Evolutionary conservation across 2,888 invertebrate species (phyloP), one percentile per base, ranked within the genome.

Genomic region (Lomographa bimaculata): DNA sequence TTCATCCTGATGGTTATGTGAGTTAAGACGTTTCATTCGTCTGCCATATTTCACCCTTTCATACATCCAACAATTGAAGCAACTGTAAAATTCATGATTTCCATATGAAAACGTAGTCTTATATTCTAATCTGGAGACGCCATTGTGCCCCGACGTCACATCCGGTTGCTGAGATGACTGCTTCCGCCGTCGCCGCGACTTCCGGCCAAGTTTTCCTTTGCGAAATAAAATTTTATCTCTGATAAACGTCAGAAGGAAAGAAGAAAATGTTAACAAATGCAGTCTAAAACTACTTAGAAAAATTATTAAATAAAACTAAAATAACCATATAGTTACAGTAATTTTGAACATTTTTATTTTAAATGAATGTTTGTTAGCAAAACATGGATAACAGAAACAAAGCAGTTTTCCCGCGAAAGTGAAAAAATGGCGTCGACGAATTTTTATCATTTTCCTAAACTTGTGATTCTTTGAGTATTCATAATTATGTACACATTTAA

Each of bases 91-190:
- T 40, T 46, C 36, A 44, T 48, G 42, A 57, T 57, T 57, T 55
- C 46, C 51, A 57, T 57, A 50, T 46, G 50, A 56, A 56, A 57
- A 50, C 46, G 45, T 21, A 19, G 30, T 47, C 43, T n/a, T n/a
- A n/a, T n/a, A n/a, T n/a, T n/a, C n/a, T 54, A 50, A 53, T 46
- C 50, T 48, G 37, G 45, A 50, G 75, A 63, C 78, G 76, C 71
- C 77, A 57, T 54, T 54, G 62, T 65, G 71, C 59, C 66, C 40
- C 59, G 51, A 62, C 64, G 66, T 74, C 70, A 71, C 69, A 59
- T 69, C 76, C 71, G 65, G 59, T 52, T 49, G 64, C 54, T 43
- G 57, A 58, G 58, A 65, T 60, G 57, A 54, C 62, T 65, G 62
- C 60, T 64, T 64, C 63, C 69, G 63, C 46, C 50, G 55, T 49